These are phyloP conservation scores for Carcharodon carcharias DNA, from an alignment of 2,797 vertebrate genomes.

Conservation along the genomic window DNA sequence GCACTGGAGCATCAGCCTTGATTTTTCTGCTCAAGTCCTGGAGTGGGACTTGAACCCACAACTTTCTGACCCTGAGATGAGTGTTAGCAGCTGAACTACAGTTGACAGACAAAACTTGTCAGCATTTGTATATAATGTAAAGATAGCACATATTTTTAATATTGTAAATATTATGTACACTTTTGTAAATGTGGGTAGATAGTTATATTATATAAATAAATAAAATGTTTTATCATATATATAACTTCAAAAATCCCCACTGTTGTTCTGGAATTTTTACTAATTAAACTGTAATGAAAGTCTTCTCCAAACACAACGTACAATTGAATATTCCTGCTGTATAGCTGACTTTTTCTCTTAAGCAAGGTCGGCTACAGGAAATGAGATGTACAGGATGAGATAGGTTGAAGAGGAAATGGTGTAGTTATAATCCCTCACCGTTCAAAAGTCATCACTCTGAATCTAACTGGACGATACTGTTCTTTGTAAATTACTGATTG, in stretches of 20 bases:
- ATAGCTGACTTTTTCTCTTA: background rate
- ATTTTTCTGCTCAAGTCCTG: no score
- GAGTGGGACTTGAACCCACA: no score
- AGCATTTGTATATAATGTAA: no score
- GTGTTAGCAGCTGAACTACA: no score
- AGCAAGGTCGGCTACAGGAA: background rate
- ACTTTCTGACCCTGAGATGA: no score
- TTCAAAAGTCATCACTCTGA: background rate
- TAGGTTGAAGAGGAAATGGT: slow-evolving; percentile 16
- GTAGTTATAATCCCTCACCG: background rate
- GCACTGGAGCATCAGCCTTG: no score
- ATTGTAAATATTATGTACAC: no score
- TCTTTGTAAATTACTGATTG: background rate
- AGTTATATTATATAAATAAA: background rate
- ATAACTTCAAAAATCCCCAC: background rate
- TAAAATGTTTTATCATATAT: background rate
- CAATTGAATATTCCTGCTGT: background rate
- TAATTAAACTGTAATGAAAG: no score
- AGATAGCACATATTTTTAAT: background rate
- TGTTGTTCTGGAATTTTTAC: background rate
- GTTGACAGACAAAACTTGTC: no score
- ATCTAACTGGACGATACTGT: background rate
- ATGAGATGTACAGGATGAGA: slow-evolving; percentile 17
- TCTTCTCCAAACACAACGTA: background rate
- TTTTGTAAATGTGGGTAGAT: no score